Percentiles rank a stretch among this genome's conserved stretches.
Evolutionary conservation across 53 echinoderm and acorn worm species (phyloP).

Genomic region (Astropecten irregularis): DNA sequence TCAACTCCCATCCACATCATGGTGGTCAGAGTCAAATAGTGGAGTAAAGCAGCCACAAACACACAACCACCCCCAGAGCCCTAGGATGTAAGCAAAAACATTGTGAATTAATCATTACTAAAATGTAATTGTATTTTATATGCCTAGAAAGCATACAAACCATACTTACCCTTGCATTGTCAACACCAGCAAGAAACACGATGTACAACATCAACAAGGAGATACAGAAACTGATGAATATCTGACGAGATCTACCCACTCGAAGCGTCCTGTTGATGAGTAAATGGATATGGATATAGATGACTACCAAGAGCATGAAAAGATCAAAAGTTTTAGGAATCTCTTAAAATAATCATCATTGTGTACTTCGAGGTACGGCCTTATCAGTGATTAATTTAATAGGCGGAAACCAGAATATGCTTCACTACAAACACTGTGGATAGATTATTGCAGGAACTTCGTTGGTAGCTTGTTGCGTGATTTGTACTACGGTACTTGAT

Average conservation of each 20-base stretch:
- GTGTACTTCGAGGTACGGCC: too few relatives aligned
- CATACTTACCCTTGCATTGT: conserved; percentile 46
- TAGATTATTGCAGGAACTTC: too few relatives aligned
- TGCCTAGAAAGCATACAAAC: too few relatives aligned
- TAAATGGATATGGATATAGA: neutral
- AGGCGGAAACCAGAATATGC: too few relatives aligned
- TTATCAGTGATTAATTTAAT: too few relatives aligned
- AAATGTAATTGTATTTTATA: too few relatives aligned
- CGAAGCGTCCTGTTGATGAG: conserved; percentile 67
- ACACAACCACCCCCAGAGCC: conserved; percentile 49
- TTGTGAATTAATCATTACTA: too few relatives aligned
- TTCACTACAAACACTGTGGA: too few relatives aligned
- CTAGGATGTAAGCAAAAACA: neutral
- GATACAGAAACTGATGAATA: conserved; percentile 83
- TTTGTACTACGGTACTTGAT: too few relatives aligned
- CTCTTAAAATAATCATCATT: too few relatives aligned
- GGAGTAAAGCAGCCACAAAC: conserved; percentile 79
- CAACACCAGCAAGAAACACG: conserved; percentile 80
- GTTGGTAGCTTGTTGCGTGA: too few relatives aligned
- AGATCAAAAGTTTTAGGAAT: too few relatives aligned
- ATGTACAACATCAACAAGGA: conserved; percentile 76
- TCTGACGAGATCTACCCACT: conserved; percentile 74
- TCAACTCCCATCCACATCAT: conserved; percentile 92
- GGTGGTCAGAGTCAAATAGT: conserved; percentile 78
- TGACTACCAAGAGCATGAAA: neutral